Base-by-base conservation (phyloP, 2,113 vertebrate genomes). In the Pteronura brasiliensis region DNA sequence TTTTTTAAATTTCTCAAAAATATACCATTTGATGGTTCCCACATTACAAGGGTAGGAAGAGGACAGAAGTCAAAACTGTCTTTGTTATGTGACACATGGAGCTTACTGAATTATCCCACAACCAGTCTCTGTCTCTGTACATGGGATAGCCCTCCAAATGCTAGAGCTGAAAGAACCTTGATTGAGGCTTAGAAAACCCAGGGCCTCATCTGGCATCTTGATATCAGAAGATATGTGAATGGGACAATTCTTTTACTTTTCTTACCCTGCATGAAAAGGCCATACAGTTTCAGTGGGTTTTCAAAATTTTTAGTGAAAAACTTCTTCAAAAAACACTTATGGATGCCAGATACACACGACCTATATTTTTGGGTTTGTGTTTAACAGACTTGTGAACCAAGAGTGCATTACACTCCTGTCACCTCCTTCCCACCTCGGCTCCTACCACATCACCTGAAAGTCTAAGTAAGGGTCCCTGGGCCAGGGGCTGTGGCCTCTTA, bases 21-120 rank as follows among this genome's bases (percentile, higher is more conserved):
- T 14, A 97, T 92, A 90, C 94, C 63, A 94, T 98, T 98, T 96
- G 91, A 94, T 85, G 89, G 95, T 93, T 93, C 74, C 55, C 92
- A 72, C 76, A 91, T 97, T 96, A 81, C 84, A 90, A 44, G 63
- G 71, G 13, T 17, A 10, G 20, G 52, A 59, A 63, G 57, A 90
- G 13, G 25, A 79, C 44, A 79, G 34, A 69, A 72, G 13, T 81
- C 31, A 59, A 69, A 69, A 25, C 29, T 55, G 12, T 79, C 55
- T 88, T 39, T 80, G 15, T 87, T 74, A 52, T 15, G 4, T 49
- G 52, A 52, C 9, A 52, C 11, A 2, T 12, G 34, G 34, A 59
- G 6, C 52, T 85, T 14, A 1, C 7, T 74, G 47, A 29, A 39
- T 44, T 80, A 49, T 25, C 18, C 27, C 42, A 52, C 7, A 81